A percentile compares a stretch with the other conserved stretches of the same genome.
phyloP scores from a whole-genome alignment of 2,888 invertebrate species.

The Bellardia pandia region DNA sequence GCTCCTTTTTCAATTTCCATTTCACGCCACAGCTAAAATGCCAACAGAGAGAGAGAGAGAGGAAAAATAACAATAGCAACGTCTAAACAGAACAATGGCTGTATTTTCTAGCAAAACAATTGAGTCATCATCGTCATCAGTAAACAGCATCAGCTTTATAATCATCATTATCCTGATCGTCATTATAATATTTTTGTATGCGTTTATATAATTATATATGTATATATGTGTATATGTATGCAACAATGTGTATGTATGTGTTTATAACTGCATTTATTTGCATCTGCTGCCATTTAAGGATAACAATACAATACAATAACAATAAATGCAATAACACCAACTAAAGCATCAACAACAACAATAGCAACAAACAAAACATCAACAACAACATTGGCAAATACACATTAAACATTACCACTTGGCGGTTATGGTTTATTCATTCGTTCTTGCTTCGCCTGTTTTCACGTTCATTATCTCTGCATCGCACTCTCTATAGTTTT shows the following conservation, averaged over 20 bases:
- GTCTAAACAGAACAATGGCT: slow-evolving; percentile 39
- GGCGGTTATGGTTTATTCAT: slow-evolving; percentile 49
- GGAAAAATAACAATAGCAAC: slow-evolving; percentile 3
- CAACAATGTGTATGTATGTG: background rate
- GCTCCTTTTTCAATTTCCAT: slow-evolving; percentile 17
- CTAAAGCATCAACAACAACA: background rate
- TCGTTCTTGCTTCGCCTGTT: background rate
- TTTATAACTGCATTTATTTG: slow-evolving; percentile 43
- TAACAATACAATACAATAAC: slow-evolving; percentile 38
- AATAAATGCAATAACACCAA: slow-evolving; percentile 12
- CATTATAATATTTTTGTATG: slow-evolving; percentile 12
- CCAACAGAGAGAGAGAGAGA: slow-evolving; percentile 7
- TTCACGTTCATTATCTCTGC: background rate
- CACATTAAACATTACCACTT: slow-evolving; percentile 49
- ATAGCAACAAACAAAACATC: background rate
- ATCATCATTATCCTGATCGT: slow-evolving; percentile 9
- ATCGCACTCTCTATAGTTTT: background rate
- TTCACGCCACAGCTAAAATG: slow-evolving; percentile 17
- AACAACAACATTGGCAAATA: slow-evolving; percentile 32
- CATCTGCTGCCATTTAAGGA: slow-evolving; percentile 46
- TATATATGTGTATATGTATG: background rate
- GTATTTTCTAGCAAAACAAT: slow-evolving; percentile 54
- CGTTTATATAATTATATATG: background rate
- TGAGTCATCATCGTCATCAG: slow-evolving; percentile 20
- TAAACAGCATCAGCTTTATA: background rate